Evolutionary conservation across 1,140 invertebrate species (phyloP).

Genomic region (Apis florea): DNA sequence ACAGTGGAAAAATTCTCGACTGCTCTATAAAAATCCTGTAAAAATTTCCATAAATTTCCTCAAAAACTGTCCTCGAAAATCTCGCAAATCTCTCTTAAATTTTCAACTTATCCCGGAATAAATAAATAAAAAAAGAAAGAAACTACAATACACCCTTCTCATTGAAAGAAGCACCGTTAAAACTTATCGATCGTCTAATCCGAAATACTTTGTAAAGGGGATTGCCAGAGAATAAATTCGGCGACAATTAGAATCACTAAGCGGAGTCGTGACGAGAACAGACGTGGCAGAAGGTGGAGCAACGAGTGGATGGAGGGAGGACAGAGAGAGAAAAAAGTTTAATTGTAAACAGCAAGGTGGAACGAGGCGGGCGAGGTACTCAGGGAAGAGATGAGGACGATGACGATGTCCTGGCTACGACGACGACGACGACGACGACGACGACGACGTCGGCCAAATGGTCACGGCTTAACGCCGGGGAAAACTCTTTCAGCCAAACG

Average conservation of each 20-base stretch:
- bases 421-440: constrained; percentile 59
- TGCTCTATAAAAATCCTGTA: too few relatives aligned
- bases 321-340: constrained; percentile 70
- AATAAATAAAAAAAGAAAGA: too few relatives aligned
- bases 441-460: constrained; percentile 76
- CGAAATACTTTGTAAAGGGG: not conserved
- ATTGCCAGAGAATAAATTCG: constrained; percentile 42
- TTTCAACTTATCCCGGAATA: too few relatives aligned
- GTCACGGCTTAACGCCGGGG: constrained; percentile 78
- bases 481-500: constrained; percentile 80
- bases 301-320: constrained; percentile 33
- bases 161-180: too few relatives aligned
- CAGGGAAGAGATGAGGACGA: constrained; percentile 67
- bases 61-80: too few relatives aligned
- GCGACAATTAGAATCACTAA: constrained; percentile 80
- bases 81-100: too few relatives aligned
- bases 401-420: constrained; percentile 64
- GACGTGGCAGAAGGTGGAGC: constrained; percentile 39
- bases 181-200: constrained; percentile 23
- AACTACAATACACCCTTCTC: too few relatives aligned
- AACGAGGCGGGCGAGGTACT: constrained; percentile 63
- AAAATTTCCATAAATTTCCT: too few relatives aligned
- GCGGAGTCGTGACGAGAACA: constrained; percentile 63
- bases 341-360: constrained; percentile 76
- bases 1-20: too few relatives aligned